Percentiles rank a stretch among this genome's conserved stretches.
Evolutionary conservation across 2,113 vertebrate species (phyloP).

Genomic region (Alligator mississippiensis): DNA sequence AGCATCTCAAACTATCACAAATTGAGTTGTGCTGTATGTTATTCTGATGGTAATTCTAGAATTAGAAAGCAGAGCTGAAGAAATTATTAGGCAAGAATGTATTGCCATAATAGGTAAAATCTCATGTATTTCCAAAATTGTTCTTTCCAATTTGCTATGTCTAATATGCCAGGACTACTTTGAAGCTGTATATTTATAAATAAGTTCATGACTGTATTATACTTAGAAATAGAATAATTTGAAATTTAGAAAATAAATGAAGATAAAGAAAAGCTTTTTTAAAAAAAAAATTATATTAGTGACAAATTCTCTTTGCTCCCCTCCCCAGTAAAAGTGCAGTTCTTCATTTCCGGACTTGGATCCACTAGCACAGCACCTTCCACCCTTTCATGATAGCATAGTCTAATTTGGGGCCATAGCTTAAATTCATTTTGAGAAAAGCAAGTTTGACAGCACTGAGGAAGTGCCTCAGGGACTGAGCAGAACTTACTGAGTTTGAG

Average conservation of each 20-base stretch:
- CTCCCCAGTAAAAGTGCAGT: neutral
- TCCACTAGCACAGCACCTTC: neutral
- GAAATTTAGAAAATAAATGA: neutral
- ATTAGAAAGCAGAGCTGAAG: neutral
- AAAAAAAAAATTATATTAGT: neutral
- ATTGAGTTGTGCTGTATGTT: neutral
- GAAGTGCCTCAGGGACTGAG: neutral
- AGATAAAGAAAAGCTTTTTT: neutral
- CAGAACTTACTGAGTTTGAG: neutral
- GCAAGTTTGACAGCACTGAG: neutral
- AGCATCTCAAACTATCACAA: neutral
- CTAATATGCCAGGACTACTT: neutral
- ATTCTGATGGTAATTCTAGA: neutral
- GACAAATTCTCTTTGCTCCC: neutral
- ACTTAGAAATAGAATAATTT: neutral
- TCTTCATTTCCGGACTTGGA: neutral
- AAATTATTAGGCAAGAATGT: neutral
- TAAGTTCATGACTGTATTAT: neutral
- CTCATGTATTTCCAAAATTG: neutral
- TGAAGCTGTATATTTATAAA: neutral
- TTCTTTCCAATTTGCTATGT: neutral
- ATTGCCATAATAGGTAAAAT: neutral
- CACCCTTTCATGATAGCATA: neutral
- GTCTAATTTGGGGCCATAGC: conserved; percentile 1
- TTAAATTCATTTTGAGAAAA: conserved; percentile 36